Evolutionary conservation across 2,888 invertebrate species (phyloP).

Genomic region (Exephanes ischioxanthus): DNA sequence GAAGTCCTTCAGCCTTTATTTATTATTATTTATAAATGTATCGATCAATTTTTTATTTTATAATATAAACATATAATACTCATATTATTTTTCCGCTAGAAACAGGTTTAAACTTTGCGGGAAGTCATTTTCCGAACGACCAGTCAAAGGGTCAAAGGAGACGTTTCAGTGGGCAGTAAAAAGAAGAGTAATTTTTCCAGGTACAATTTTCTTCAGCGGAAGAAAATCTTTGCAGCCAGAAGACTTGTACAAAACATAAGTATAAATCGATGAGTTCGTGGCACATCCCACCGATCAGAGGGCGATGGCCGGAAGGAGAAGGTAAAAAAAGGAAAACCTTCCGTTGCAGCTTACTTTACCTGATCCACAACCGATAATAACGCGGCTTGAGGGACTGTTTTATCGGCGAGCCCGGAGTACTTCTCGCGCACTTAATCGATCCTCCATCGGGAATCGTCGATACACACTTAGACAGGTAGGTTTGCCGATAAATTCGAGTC

Average conservation of each 20-base stretch:
- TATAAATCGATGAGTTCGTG: neutral
- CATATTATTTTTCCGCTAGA: too few relatives aligned
- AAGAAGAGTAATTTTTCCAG: too few relatives aligned
- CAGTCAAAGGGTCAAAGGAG: too few relatives aligned
- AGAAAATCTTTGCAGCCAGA: neutral
- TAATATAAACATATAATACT: too few relatives aligned
- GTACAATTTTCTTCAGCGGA: too few relatives aligned
- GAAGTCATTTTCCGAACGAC: too few relatives aligned
- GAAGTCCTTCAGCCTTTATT: too few relatives aligned
- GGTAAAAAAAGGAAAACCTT: neutral
- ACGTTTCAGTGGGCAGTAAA: too few relatives aligned
- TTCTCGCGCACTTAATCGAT: constrained; percentile 63
- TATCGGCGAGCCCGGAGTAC: constrained; percentile 34
- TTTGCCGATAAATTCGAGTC: constrained; percentile 54
- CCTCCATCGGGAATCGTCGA: constrained; percentile 54
- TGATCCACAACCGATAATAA: constrained; percentile 28
- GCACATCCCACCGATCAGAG: neutral
- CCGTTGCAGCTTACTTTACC: neutral
- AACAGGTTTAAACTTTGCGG: too few relatives aligned
- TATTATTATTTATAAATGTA: too few relatives aligned
- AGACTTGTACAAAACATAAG: neutral
- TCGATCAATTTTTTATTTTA: too few relatives aligned
- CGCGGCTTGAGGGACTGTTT: neutral
- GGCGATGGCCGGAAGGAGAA: neutral
- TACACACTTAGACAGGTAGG: constrained; percentile 43